Conservation (phyloP, 2,797 vertebrate genomes). For the Neomorphus geoffroyi region DNA sequence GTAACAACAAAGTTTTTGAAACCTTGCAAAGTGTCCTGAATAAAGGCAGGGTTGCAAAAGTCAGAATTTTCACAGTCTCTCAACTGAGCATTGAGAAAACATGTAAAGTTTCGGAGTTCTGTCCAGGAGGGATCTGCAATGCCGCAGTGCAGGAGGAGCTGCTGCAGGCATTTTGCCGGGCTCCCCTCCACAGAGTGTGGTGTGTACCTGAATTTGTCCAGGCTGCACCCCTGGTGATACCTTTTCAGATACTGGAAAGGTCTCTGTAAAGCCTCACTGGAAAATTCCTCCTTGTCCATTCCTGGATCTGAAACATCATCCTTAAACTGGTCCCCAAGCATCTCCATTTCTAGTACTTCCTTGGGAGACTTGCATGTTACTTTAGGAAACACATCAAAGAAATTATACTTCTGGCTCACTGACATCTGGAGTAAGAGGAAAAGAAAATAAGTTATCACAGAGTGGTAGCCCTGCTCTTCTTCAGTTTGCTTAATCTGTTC, state of each 20-base stretch:
- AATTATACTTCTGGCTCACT: slow-evolving; percentile 60
- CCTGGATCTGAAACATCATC: slow-evolving; percentile 71
- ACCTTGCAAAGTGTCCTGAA: slow-evolving; percentile 84
- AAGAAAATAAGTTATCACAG: not conserved
- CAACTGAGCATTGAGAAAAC: slow-evolving; percentile 91
- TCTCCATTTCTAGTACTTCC: slow-evolving; percentile 83
- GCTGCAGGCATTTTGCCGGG: slow-evolving; percentile 87
- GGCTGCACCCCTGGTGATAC: slow-evolving; percentile 75
- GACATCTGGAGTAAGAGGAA: slow-evolving; percentile 65
- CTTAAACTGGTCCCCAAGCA: slow-evolving; percentile 3
- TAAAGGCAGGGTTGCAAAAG: slow-evolving; percentile 84
- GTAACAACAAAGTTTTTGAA: slow-evolving; percentile 95
- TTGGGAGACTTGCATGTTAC: slow-evolving; percentile 90
- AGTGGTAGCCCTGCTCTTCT: not conserved
- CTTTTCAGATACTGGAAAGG: slow-evolving; percentile 91
- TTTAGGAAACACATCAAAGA: slow-evolving; percentile 89
- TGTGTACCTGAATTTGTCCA: slow-evolving; percentile 83
- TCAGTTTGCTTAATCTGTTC: not conserved
- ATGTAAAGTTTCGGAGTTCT: slow-evolving; percentile 90
- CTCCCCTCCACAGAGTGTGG: slow-evolving; percentile 77
- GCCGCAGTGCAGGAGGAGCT: slow-evolving; percentile 90
- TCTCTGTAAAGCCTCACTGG: slow-evolving; percentile 88
- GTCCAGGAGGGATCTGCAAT: slow-evolving; percentile 91
- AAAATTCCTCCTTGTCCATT: slow-evolving; percentile 87
- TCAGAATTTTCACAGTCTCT: slow-evolving; percentile 89